Evolutionary conservation across 2,113 vertebrate species (phyloP), one percentile per base, ranked within the genome.

Genomic region (Tonatia bakeri): DNA sequence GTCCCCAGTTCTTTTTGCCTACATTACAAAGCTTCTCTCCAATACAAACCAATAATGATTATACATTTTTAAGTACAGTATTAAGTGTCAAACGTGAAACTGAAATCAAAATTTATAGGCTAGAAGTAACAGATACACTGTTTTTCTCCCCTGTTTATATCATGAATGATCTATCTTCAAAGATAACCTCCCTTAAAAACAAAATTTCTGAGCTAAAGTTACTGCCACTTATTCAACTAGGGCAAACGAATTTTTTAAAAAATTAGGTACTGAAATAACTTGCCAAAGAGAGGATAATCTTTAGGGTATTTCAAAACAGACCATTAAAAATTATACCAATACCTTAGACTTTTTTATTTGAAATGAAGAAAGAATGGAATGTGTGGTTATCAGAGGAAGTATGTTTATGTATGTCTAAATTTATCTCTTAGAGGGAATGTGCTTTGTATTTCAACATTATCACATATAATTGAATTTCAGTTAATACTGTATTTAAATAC

Each of bases 131-230:
- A 92, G 19, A 85, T 45, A 79, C 9, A 8, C 36, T 76, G 5
- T 64, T 84, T 76, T 69, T n/a, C 36, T 45, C 45, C 20, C 61
- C 50, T 67, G 45, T 76, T 95, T 94, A 85, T 87, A 94, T 33
- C 83, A 33, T 1, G 20, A 94, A 69, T 19, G 11, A 87, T 96
- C 24, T 95, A 73, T 79, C 40, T 92, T 95, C 81, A 87, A 94
- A 96, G 40, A 90, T 70, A 70, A 95, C 87, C 16, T 77, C 36
- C 50, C 31, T 50, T 94, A 92, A 73, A 96, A 94, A 84, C 31
- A 86, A 95, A 96, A 59, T 80, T 83, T 94, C 82, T 65, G 33
- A 77, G 33, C 28, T 38, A 45, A 92, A 90, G 26, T 76, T 81
- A 90, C 13, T 72, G 56, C 33, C 13, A 69, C 7, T 79, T 90